These are phyloP conservation scores for Patella pellucida DNA, from an alignment of 2,888 invertebrate species.

Conservation along the genomic window DNA sequence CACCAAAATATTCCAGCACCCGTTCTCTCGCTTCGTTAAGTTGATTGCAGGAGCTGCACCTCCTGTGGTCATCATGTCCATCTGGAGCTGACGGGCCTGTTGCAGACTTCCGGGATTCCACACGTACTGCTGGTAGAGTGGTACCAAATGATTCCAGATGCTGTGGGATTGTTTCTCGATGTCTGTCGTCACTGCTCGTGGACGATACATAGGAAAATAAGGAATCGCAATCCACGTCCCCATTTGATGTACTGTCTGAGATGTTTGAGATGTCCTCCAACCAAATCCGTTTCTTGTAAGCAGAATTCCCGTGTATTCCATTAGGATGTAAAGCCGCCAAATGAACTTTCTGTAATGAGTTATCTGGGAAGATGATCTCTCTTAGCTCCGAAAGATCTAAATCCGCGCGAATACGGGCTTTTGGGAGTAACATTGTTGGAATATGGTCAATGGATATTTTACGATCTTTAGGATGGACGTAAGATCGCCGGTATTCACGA, in stretches of 20 bases:
- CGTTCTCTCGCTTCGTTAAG: constrained; percentile 29
- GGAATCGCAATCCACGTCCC: constrained; percentile 8
- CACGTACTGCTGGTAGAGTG: neutral
- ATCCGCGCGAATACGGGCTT: constrained; percentile 22
- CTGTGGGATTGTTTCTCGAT: constrained; percentile 20
- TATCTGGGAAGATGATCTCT: constrained; percentile 20
- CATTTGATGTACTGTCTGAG: neutral
- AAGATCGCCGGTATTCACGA: neutral
- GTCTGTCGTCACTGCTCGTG: neutral
- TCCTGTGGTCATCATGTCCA: neutral
- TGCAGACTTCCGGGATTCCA: neutral
- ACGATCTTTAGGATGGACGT: constrained; percentile 10
- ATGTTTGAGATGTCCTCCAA: neutral
- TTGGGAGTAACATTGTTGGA: constrained; percentile 31
- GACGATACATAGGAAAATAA: neutral
- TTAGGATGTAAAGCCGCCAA: neutral
- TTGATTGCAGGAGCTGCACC: constrained; percentile 29
- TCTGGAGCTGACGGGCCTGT: neutral
- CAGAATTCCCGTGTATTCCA: neutral
- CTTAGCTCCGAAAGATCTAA: constrained; percentile 12
- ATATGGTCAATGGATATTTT: constrained; percentile 21
- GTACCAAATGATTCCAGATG: constrained; percentile 35
- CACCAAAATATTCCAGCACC: constrained; percentile 35
- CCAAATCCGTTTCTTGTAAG: neutral
- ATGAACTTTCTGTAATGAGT: constrained; percentile 22